Evolutionary conservation across 2,797 vertebrate genomes (phyloP).

Genomic region (Anguilla marmorata): DNA sequence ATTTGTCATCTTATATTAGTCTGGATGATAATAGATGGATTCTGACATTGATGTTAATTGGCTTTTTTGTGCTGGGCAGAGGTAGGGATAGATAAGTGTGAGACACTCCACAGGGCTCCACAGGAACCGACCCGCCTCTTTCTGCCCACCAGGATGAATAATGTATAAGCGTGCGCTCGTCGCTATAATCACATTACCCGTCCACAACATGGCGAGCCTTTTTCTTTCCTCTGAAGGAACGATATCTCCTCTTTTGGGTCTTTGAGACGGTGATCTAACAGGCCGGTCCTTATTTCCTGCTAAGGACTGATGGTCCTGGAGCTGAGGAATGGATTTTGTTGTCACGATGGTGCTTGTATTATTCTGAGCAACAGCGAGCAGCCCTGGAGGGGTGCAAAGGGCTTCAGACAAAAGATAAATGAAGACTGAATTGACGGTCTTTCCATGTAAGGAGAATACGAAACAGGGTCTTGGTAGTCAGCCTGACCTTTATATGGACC

Average conservation of each 20-base stretch:
- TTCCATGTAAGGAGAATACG: not conserved
- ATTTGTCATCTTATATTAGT: conserved; percentile 69
- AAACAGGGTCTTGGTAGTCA: not conserved
- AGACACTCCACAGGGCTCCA: not conserved
- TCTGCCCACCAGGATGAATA: conserved; percentile 26
- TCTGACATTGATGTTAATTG: conserved; percentile 45
- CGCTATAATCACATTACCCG: conserved; percentile 25
- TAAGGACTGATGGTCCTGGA: not conserved
- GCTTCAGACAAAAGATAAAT: not conserved
- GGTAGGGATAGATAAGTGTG: conserved; percentile 30
- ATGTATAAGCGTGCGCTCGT: not conserved
- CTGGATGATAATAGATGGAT: conserved; percentile 41
- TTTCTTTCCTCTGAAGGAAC: conserved; percentile 6
- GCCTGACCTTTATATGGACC: not conserved
- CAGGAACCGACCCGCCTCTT: not conserved
- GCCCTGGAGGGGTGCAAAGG: not conserved
- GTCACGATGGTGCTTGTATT: not conserved
- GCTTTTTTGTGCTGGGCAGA: conserved; percentile 38
- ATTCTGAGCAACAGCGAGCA: not conserved
- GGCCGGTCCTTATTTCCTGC: not conserved
- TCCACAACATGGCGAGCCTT: not conserved
- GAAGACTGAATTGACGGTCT: not conserved
- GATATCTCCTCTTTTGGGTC: conserved; percentile 26
- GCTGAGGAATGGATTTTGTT: not conserved
- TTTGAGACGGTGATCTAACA: conserved; percentile 20